Conservation (phyloP, 1,140 invertebrate genomes). For the Archivesica marissinica region DNA sequence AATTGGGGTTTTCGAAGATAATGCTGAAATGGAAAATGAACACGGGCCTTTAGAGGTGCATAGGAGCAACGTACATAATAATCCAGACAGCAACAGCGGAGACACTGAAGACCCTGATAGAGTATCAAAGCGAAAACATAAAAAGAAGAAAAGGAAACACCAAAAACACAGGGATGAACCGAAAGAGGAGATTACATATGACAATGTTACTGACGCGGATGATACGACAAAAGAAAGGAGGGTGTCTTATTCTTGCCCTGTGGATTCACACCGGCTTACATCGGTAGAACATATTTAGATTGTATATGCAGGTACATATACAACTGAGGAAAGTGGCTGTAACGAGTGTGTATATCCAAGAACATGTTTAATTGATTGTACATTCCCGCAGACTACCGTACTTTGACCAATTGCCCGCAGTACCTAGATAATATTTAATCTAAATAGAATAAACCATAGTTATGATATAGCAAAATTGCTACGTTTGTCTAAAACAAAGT, state of each 20-base stretch:
- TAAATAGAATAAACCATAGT: too few relatives aligned
- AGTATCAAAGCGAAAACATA: background rate
- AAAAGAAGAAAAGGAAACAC: conserved; percentile 20
- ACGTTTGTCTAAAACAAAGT: too few relatives aligned
- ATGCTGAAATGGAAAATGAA: background rate
- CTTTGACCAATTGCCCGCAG: too few relatives aligned
- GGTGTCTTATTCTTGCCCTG: too few relatives aligned
- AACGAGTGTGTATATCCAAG: too few relatives aligned
- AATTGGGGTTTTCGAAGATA: conserved; percentile 8
- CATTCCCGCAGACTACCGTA: too few relatives aligned
- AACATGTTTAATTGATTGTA: too few relatives aligned
- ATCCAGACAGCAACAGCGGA: background rate
- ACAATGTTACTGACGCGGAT: background rate
- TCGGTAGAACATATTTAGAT: conserved; percentile 15
- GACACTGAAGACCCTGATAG: background rate
- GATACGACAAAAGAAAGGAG: background rate
- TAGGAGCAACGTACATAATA: background rate
- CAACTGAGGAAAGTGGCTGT: too few relatives aligned
- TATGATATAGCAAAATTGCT: too few relatives aligned
- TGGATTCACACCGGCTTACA: background rate
- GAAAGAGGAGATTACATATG: background rate
- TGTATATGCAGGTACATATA: background rate
- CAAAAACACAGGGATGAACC: background rate
- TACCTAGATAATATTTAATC: too few relatives aligned
- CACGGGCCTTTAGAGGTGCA: background rate